Evolutionary conservation across 2,113 vertebrate species (phyloP).

Genomic region (Furnarius figulus): DNA sequence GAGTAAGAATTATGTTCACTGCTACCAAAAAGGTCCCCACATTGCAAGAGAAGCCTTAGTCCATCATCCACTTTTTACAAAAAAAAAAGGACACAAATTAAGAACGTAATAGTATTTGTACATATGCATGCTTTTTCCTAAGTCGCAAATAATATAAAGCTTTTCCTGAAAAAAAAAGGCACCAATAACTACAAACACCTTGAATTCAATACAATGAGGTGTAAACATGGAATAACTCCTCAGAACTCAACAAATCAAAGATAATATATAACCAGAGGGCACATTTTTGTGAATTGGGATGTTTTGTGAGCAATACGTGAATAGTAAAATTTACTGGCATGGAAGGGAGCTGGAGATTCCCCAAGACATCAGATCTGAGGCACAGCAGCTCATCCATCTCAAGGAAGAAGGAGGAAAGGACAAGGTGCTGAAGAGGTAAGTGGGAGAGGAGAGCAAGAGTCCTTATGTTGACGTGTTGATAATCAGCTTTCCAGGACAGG

Average conservation of each 20-base stretch:
- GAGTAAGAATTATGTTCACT: neutral
- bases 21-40: neutral
- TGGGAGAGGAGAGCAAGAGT: neutral
- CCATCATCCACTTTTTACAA: neutral
- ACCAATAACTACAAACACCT: neutral
- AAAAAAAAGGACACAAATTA: neutral
- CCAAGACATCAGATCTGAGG: neutral
- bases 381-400: neutral
- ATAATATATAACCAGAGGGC: neutral
- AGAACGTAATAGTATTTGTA: neutral
- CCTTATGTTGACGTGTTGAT: neutral
- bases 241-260: neutral
- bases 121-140: rapidly evolving
- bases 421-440: neutral
- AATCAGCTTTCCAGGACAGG: neutral
- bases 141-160: neutral
- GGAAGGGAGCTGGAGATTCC: neutral
- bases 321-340: neutral
- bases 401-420: neutral
- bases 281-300: neutral
- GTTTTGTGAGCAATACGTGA: neutral
- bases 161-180: neutral
- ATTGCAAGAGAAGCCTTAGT: neutral
- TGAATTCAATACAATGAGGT: neutral
- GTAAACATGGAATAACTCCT: neutral